phyloP scores from a whole-genome alignment of 1,140 invertebrate genomes.

The Drepana arcuata region DNA sequence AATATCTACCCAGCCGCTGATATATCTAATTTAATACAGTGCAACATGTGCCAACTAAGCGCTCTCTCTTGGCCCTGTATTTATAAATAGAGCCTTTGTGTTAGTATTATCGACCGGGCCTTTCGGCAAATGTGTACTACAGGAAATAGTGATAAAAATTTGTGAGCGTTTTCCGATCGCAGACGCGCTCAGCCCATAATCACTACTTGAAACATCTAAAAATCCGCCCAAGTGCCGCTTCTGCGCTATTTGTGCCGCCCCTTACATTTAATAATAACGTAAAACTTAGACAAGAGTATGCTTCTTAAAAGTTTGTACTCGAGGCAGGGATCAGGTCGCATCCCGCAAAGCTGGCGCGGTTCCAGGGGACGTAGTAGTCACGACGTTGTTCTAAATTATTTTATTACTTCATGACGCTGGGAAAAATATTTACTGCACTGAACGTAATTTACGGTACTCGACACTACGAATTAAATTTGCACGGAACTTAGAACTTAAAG shows the following conservation, averaged over 20 bases:
- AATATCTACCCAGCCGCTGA: constrained; percentile 14
- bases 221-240: constrained; percentile 12
- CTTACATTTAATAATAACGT: constrained; percentile 26
- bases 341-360: constrained; percentile 21
- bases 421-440: too few species aligned
- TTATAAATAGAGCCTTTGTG: too few species aligned
- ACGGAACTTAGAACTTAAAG: too few species aligned
- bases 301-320: constrained; percentile 25
- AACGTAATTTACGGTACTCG: too few species aligned
- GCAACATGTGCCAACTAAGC: constrained; percentile 18
- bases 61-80: too few species aligned
- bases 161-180: constrained; percentile 12
- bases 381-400: constrained; percentile 34
- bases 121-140: constrained; percentile 7
- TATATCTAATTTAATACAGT: constrained; percentile 22
- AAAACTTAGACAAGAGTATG: constrained; percentile 20
- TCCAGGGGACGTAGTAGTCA: constrained; percentile 26
- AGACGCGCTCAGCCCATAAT: constrained; percentile 13
- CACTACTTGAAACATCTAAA: constrained; percentile 16
- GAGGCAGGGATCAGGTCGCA: constrained; percentile 18
- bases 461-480: too few species aligned
- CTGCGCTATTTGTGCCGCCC: constrained; percentile 7
- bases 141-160: constrained; percentile 23
- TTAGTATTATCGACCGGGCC: too few species aligned
- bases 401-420: constrained; percentile 24